phyloP scores from a whole-genome alignment of 2,113 vertebrate genomes.

The Mormoops blainvillei region DNA sequence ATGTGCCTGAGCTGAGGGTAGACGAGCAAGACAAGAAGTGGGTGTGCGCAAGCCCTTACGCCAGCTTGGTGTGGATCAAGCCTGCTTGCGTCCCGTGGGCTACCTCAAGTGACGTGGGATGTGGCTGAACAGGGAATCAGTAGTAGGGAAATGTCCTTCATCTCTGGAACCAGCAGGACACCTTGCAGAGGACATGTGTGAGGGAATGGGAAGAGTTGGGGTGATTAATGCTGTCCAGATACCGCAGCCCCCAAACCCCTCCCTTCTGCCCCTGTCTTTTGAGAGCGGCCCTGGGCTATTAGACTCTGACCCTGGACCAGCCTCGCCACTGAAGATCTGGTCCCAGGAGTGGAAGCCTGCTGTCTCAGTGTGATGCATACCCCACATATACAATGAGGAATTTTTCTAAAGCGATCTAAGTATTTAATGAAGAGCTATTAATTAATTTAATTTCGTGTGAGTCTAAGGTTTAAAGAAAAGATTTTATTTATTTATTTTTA shows the following conservation, averaged over 20 bases:
- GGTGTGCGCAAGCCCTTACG: background rate
- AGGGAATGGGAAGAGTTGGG: background rate
- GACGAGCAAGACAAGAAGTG: background rate
- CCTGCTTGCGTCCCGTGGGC: rapidly evolving
- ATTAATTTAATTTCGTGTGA: too few species aligned
- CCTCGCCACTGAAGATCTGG: rapidly evolving
- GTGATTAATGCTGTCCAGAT: rapidly evolving
- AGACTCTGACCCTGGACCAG: background rate
- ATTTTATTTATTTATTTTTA: too few species aligned
- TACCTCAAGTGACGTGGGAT: rapidly evolving
- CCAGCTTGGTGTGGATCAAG: background rate
- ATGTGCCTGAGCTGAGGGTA: too few species aligned
- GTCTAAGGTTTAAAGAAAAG: too few species aligned
- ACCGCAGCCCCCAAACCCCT: rapidly evolving
- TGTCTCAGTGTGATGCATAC: background rate
- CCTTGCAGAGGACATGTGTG: background rate
- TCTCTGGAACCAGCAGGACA: background rate
- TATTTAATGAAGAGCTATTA: too few species aligned
- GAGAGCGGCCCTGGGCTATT: background rate
- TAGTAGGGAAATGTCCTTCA: rapidly evolving
- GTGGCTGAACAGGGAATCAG: background rate
- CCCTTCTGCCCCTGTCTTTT: background rate
- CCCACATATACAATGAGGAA: background rate
- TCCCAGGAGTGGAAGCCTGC: background rate
- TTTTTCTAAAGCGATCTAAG: background rate